Percentiles rank a stretch among this genome's conserved stretches.
phyloP scores from a whole-genome alignment of 2,888 invertebrate species.

The Phytoseiulus persimilis region DNA sequence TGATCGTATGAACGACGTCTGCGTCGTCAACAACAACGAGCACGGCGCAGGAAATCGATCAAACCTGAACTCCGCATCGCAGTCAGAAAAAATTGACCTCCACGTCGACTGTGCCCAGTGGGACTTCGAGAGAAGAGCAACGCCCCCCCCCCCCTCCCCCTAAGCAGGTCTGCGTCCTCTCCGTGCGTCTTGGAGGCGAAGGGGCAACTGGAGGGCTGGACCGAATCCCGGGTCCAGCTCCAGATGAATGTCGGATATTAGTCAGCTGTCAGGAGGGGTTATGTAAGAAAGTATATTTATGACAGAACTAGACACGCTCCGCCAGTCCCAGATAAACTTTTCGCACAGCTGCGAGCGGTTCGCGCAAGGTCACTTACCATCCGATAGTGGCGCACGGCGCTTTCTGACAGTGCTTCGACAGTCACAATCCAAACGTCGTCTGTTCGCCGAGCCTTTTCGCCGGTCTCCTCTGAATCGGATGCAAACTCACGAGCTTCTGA shows the following conservation, averaged over 20 bases:
- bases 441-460: not conserved
- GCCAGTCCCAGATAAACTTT: not conserved
- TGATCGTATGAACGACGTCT: not conserved
- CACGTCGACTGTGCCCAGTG: too few relatives aligned
- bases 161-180: too few relatives aligned
- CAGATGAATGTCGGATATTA: not conserved
- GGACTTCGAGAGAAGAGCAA: too few relatives aligned
- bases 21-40: too few relatives aligned
- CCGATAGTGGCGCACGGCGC: constrained; percentile 5
- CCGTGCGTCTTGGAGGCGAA: too few relatives aligned
- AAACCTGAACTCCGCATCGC: too few relatives aligned
- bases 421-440: not conserved
- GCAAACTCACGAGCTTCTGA: not conserved
- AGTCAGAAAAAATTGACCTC: too few relatives aligned
- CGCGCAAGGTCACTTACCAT: not conserved
- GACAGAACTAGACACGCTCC: not conserved
- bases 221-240: too few relatives aligned
- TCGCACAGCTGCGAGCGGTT: not conserved
- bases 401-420: not conserved
- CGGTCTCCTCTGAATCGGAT: not conserved
- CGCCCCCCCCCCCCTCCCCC: too few relatives aligned
- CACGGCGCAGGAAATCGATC: too few relatives aligned
- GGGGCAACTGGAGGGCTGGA: too few relatives aligned
- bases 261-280: not conserved
- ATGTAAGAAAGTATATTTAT: not conserved